Percentiles rank a stretch among this genome's conserved stretches.
These are phyloP conservation scores for Barbus barbus DNA, from an alignment of 2,113 vertebrate species.

Conservation along the genomic window DNA sequence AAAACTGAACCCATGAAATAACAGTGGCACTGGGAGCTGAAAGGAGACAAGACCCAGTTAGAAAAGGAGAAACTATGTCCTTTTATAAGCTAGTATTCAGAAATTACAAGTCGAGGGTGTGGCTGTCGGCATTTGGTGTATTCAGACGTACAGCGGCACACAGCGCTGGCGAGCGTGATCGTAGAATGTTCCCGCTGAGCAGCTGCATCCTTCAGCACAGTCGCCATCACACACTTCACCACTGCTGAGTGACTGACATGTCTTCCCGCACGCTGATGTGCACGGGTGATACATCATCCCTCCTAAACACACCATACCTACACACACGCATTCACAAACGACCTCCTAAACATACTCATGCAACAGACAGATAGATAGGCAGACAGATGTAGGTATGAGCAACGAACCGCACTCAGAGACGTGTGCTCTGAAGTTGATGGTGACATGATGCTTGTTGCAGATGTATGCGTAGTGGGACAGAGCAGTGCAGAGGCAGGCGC, in stretches of 20 bases:
- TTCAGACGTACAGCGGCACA: constrained; percentile 84
- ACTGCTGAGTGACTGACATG: constrained; percentile 82
- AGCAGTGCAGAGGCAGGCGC: constrained; percentile 86
- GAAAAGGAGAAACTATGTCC: neutral
- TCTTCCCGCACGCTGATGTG: constrained; percentile 84
- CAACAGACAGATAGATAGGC: neutral
- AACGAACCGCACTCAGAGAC: constrained; percentile 92
- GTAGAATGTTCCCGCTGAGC: constrained; percentile 86
- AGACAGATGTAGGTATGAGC: neutral
- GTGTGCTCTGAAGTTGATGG: constrained; percentile 83
- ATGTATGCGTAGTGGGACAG: constrained; percentile 91
- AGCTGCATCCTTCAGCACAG: constrained; percentile 95
- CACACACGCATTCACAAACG: constrained; percentile 22
- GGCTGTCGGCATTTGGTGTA: neutral
- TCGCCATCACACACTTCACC: constrained; percentile 81
- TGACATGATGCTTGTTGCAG: constrained; percentile 84
- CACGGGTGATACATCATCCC: constrained; percentile 93
- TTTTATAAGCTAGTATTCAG: neutral
- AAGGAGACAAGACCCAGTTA: constrained; percentile 23
- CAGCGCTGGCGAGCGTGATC: constrained; percentile 89
- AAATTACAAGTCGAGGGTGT: neutral
- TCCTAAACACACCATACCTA: constrained; percentile 88
- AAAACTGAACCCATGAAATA: constrained; percentile 86
- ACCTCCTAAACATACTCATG: neutral
- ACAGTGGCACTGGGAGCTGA: constrained; percentile 89